These are phyloP conservation scores for Drosophila pallidifrons DNA, from an alignment of 1,140 invertebrate species.

Conservation along the genomic window DNA sequence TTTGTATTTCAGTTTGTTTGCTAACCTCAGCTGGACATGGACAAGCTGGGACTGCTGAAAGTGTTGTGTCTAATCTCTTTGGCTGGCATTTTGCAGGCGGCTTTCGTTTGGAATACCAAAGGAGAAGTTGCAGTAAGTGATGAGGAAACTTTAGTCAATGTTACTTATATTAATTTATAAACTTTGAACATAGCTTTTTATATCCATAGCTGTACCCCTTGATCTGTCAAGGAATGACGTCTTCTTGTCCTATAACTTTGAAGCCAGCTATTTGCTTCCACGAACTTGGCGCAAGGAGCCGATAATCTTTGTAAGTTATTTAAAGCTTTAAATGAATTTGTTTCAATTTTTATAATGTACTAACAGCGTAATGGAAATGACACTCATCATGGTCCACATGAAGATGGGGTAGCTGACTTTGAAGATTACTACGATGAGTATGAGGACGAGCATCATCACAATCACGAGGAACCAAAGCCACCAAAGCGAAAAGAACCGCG, in stretches of 20 bases:
- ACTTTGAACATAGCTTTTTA: conserved; percentile 85
- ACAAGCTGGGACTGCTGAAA: background rate
- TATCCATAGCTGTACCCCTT: conserved; percentile 89
- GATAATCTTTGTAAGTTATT: conserved; percentile 50
- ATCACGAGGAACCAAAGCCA: conserved; percentile 21
- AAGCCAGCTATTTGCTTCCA: conserved; percentile 88
- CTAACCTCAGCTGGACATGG: background rate
- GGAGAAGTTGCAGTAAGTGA: conserved; percentile 51
- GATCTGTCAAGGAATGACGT: conserved; percentile 89
- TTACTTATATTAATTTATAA: background rate
- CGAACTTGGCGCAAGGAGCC: conserved; percentile 51
- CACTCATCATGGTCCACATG: conserved; percentile 23
- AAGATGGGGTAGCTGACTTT: conserved; percentile 23
- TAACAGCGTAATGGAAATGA: conserved; percentile 33
- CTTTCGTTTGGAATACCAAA: conserved; percentile 62
- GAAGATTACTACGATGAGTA: conserved; percentile 57
- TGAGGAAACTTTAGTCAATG: no score
- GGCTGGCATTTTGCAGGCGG: background rate
- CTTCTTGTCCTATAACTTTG: conserved; percentile 91
- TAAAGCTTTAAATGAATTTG: background rate
- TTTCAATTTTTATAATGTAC: background rate
- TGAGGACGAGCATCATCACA: conserved; percentile 25
- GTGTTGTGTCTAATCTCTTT: conserved; percentile 5
- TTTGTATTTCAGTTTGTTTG: conserved; percentile 21
- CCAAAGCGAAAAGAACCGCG: conserved; percentile 42